phyloP scores from a whole-genome alignment of 2,888 invertebrate genomes.

The Aspidapion aeneum region DNA sequence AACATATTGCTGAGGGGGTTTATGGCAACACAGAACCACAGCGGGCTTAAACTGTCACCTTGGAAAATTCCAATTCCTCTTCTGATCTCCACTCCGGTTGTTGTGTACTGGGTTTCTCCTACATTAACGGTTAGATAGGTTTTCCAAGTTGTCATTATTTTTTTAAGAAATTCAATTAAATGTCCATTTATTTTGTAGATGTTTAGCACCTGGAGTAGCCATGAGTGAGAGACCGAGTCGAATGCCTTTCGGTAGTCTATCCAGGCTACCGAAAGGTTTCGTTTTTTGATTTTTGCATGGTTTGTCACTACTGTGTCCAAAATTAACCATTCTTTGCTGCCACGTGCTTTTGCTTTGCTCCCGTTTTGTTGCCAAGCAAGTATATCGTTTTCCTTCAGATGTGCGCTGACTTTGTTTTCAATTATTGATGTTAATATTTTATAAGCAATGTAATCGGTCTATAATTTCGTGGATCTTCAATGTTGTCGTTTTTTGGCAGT shows the following conservation, averaged over 20 bases:
- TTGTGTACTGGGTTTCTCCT: neutral
- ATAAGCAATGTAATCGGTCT: neutral
- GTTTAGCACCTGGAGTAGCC: conserved; percentile 1
- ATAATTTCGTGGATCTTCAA: neutral
- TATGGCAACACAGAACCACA: neutral
- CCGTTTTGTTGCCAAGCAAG: conserved; percentile 5
- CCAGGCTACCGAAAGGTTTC: conserved; percentile 6
- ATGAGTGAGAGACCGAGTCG: conserved; percentile 7
- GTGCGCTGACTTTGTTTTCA: neutral
- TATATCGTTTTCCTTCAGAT: neutral
- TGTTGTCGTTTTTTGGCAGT: neutral
- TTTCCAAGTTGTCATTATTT: neutral
- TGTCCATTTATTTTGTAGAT: neutral
- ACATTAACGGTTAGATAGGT: neutral
- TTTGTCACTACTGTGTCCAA: conserved; percentile 1
- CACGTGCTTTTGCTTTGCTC: neutral
- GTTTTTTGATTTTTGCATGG: neutral
- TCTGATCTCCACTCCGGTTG: neutral
- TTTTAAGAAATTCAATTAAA: neutral
- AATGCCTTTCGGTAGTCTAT: conserved; percentile 7
- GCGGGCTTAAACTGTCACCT: too few species aligned
- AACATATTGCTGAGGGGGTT: neutral
- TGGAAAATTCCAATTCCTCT: neutral
- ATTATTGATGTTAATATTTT: neutral
- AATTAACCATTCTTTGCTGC: conserved; percentile 1